Evolutionary conservation across 2,888 invertebrate species (phyloP), one percentile per base, ranked within the genome.

Genomic region (Monochamus alternatus): DNA sequence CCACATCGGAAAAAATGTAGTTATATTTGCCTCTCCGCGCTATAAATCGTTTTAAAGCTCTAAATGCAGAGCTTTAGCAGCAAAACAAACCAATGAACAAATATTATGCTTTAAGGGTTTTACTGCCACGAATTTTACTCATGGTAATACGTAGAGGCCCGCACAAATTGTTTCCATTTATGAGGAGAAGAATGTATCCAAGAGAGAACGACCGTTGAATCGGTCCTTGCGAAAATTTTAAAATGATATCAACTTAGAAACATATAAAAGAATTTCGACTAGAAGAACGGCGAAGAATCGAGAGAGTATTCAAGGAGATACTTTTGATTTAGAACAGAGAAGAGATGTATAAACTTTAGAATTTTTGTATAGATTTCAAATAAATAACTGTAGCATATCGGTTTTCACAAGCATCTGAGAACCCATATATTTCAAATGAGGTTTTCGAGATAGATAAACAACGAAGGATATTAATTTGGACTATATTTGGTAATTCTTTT

Each of bases 11-110:
- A 62, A 76, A 81, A 1, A 84, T 80, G 3, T 70, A 68, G 10
- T 55, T 62, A 9, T 77, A 77, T 44, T 64, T 69, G 5, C 84
- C 84, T 64, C 83, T 31, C 12, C 84, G 60, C 5, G 82, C 55
- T 0, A 80, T 76, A 47, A 85, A 84, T 4, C 85, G 78, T 60
- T 70, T 72, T 12, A 84, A 73, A 1, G 82, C 81, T 85, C 85
- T 8, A 84, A 32, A 32, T 85, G 84, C 0, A 83, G 73, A 30
- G 83, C 82, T 62, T 79, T 82, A 0, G 81, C 81, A 3, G 79
- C 62, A 52, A 84, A 65, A 63, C 85, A 83, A 5, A 84, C 77
- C 60, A 84, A 84, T 22, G 83, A 14, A 43, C 74, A 73, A 10
- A 74, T 38, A 62, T n/a, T 76, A 77, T 0, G 63, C 75, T 58